Base-by-base conservation (phyloP, 2,888 invertebrate genomes). In the Eumerus sabulonum region DNA sequence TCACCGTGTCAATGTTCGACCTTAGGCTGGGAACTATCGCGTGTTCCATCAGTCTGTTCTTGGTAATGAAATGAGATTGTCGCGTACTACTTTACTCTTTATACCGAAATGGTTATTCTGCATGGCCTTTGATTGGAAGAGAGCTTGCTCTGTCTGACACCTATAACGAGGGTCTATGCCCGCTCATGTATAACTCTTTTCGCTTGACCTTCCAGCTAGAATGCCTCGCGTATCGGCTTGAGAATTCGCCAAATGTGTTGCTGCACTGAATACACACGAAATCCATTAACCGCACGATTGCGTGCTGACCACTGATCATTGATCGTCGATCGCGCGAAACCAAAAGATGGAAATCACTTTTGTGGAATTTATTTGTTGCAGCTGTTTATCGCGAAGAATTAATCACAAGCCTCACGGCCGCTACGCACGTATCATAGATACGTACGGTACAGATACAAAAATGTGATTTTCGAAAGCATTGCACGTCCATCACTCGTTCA, bases 1-100 rank as follows among this genome's bases (percentile, higher is more conserved):
- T 70, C 71, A 48, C 70, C 42, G 40, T 56, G 56, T 56, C 60
- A 70, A 54, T 48, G 47, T 11, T 59, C 36, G 57, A 44, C 68
- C 51, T 60, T 70, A 54, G 48, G 1, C 18, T 71, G 44, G 35
- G 36, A 63, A 42, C 40, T 35, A 13, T 54, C 35, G 16, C n/a
- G 16, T 50, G 18, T 18, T n/a, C n/a, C n/a, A n/a, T n/a, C n/a
- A n/a, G n/a, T n/a, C n/a, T n/a, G n/a, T n/a, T n/a, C n/a, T n/a
- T n/a, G n/a, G n/a, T n/a, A n/a, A n/a, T n/a, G n/a, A n/a, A n/a
- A n/a, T n/a, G n/a, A n/a, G n/a, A n/a, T n/a, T n/a, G n/a, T n/a
- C n/a, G n/a, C n/a, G n/a, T n/a, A n/a, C n/a, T n/a, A n/a, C n/a
- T n/a, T n/a, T n/a, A n/a, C n/a, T n/a, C n/a, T n/a, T n/a, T n/a